phyloP scores from a whole-genome alignment of 2,797 vertebrate genomes.

The Myiotriccus ornatus region DNA sequence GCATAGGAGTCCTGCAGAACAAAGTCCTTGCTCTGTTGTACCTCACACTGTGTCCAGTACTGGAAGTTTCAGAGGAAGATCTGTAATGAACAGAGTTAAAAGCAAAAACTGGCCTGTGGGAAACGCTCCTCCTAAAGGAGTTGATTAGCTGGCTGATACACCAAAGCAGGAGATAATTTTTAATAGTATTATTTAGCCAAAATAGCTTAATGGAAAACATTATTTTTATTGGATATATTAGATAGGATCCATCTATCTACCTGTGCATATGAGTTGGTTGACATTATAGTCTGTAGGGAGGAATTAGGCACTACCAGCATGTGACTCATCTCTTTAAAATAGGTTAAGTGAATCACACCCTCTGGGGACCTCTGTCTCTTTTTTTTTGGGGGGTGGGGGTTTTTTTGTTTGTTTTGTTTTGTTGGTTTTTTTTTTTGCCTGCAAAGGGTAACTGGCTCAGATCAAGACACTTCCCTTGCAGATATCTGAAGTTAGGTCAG shows the following conservation, averaged over 20 bases:
- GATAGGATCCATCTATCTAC: not conserved
- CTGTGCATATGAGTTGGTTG: not conserved
- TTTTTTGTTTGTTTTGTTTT: too few relatives aligned
- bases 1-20: not conserved
- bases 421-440: not conserved
- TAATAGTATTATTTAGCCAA: not conserved
- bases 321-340: slow-evolving; percentile 13
- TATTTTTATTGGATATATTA: not conserved
- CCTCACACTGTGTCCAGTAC: not conserved
- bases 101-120: not conserved
- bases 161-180: not conserved
- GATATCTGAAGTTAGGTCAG: not conserved
- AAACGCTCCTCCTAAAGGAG: not conserved
- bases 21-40: not conserved
- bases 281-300: not conserved
- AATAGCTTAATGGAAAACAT: not conserved
- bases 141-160: not conserved
- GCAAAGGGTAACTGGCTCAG: not conserved
- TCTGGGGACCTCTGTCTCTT: not conserved
- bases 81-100: not conserved
- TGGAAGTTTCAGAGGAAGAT: not conserved
- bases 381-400: too few relatives aligned
- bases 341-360: slow-evolving; percentile 27
- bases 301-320: not conserved
- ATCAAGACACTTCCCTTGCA: not conserved